phyloP scores from a whole-genome alignment of 2,797 vertebrate genomes.

The Denticeps clupeoides region DNA sequence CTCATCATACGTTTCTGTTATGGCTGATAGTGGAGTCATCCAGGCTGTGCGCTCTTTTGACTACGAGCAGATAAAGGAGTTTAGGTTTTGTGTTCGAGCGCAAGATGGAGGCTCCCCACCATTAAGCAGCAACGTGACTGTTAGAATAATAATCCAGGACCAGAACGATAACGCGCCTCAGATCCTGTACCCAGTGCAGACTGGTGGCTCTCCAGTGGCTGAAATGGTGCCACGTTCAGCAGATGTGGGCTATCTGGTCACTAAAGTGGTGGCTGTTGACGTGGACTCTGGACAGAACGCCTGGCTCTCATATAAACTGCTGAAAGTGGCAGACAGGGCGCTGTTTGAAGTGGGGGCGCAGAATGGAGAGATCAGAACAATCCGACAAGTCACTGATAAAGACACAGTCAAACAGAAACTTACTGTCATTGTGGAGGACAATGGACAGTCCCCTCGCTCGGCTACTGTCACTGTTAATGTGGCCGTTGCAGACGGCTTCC shows the following conservation, averaged over 20 bases:
- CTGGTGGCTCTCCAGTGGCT: slow-evolving; percentile 23
- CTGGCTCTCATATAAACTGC: slow-evolving; percentile 30
- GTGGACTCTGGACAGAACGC: slow-evolving; percentile 40
- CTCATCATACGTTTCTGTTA: slow-evolving; percentile 10
- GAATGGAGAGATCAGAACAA: slow-evolving; percentile 53
- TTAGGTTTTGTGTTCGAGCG: background rate
- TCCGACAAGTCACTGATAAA: slow-evolving; percentile 42
- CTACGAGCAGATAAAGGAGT: slow-evolving; percentile 2
- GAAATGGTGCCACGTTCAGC: slow-evolving; percentile 26
- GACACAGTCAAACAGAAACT: slow-evolving; percentile 43
- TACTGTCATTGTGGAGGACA: slow-evolving; percentile 46
- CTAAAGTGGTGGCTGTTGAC: slow-evolving; percentile 41
- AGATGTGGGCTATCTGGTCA: slow-evolving; percentile 37
- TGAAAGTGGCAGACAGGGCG: slow-evolving; percentile 35
- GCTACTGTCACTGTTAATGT: slow-evolving; percentile 39
- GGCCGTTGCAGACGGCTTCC: slow-evolving; percentile 26
- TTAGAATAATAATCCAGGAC: slow-evolving; percentile 39
- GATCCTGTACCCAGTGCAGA: slow-evolving; percentile 35
- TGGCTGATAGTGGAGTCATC: slow-evolving; percentile 12
- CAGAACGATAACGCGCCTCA: slow-evolving; percentile 32
- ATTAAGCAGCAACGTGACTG: background rate
- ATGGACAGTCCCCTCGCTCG: slow-evolving; percentile 43
- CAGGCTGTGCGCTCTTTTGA: slow-evolving; percentile 16
- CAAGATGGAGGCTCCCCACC: slow-evolving; percentile 5
- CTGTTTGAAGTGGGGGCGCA: slow-evolving; percentile 45